Base-by-base conservation (phyloP, 2,888 invertebrate genomes). In the Trachelus troglodyta region DNA sequence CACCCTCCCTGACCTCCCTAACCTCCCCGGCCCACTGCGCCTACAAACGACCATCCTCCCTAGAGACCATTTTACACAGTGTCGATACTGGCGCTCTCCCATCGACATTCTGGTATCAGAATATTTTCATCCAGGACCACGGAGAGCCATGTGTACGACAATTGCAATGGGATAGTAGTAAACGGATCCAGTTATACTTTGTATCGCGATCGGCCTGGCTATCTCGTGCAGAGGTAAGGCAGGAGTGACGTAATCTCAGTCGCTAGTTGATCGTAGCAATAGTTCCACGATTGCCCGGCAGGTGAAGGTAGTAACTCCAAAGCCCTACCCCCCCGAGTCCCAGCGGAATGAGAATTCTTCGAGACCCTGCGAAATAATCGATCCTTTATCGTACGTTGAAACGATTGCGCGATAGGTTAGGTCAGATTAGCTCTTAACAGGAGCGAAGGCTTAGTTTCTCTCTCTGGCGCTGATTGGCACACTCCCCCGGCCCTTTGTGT, bases 11-110 rank as follows among this genome's bases (percentile, higher is more conserved):
- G 69, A 30, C 74, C 75, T 76, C 78, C 75, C 77, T 78, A 56
- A 35, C 74, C 79, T 81, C 37, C 69, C 79, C 77, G 71, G 56
- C 75, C 74, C 69, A 73, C 76, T 74, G 73, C 71, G 56, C 56
- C 56, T 56, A 23, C 56, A 23, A 23, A 56, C 56, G 9, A 9
- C 9, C 23, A 9, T 23, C 56, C 56, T 23, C 23, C 56, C 23
- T 9, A 56, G 56, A 56, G 56, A 56, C 56, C 23, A 56, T 23
- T 56, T 56, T 23, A 23, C 56, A 56, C 56, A 56, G 56, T 56
- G 56, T 9, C 23, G 23, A 56, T 56, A 23, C 56, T 23, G 2
- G 56, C 23, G 23, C 35, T 35, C 12, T 56, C 56, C 56, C 56
- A 23, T 23, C 9, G 9, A 23, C 23, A 23, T 23, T 56, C 15